Conservation (phyloP, 2,888 invertebrate genomes). For the Drosophila maculinotata region DNA sequence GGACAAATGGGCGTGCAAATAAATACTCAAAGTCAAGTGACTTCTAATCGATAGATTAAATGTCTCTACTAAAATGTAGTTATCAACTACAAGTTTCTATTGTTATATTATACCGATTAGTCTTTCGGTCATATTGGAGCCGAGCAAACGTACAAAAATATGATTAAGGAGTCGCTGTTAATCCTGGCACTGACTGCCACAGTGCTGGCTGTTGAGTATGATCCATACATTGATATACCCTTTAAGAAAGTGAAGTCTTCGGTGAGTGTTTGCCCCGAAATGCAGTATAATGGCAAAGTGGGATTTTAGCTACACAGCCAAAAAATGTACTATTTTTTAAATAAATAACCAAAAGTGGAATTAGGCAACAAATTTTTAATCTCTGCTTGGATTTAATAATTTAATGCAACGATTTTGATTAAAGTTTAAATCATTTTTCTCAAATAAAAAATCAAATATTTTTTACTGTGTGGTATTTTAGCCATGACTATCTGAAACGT, state of each 20-base stretch:
- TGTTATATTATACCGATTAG: slow-evolving; percentile 19
- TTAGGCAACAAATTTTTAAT: too few relatives aligned
- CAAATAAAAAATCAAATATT: too few relatives aligned
- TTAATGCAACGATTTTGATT: not conserved
- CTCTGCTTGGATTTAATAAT: too few relatives aligned
- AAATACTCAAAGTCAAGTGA: slow-evolving; percentile 16
- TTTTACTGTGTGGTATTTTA: not conserved
- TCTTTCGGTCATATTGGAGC: slow-evolving; percentile 18
- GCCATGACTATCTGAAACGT: not conserved
- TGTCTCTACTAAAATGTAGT: slow-evolving; percentile 5
- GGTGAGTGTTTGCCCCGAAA: slow-evolving; percentile 37
- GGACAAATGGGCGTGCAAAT: slow-evolving; percentile 1
- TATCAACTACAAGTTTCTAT: not conserved
- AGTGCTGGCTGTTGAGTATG: slow-evolving; percentile 27
- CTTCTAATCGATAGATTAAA: slow-evolving; percentile 55
- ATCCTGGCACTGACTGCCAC: slow-evolving; percentile 33
- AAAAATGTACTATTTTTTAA: too few relatives aligned
- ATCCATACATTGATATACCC: slow-evolving; percentile 72
- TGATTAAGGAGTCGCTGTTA: slow-evolving; percentile 33
- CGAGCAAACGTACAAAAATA: slow-evolving; percentile 24
- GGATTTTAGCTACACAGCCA: not conserved
- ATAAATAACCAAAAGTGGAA: not conserved
- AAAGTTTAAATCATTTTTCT: too few relatives aligned
- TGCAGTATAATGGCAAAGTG: not conserved
- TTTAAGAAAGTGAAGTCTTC: slow-evolving; percentile 67